Evolutionary conservation across 1,140 invertebrate genomes (phyloP).

Genomic region (Halyomorpha halys): DNA sequence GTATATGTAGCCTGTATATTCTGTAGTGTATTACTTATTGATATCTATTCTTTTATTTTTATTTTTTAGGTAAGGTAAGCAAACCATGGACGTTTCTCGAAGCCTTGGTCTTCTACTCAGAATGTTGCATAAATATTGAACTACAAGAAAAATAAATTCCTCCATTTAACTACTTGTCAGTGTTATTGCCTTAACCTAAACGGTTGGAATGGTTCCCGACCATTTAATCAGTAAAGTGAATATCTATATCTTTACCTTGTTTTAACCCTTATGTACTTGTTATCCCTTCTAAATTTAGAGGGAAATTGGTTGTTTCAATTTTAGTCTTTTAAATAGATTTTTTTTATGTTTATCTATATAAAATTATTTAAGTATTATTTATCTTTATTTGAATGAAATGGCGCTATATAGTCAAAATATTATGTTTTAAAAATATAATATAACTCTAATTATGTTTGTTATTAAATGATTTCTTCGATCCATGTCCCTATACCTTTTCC

Average conservation of each 20-base stretch:
- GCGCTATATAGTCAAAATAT: slow-evolving; percentile 4
- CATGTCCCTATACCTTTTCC: too few species aligned
- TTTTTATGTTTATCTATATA: slow-evolving; percentile 6
- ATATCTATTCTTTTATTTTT: neutral
- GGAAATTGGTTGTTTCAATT: slow-evolving; percentile 15
- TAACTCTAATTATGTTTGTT: slow-evolving; percentile 9
- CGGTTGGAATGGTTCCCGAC: slow-evolving; percentile 12
- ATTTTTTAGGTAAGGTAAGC: slow-evolving; percentile 6
- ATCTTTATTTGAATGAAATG: slow-evolving; percentile 7
- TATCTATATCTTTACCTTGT: neutral
- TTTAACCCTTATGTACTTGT: neutral
- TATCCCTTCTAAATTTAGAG: slow-evolving; percentile 8
- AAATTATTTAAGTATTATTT: neutral
- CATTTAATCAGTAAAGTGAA: neutral
- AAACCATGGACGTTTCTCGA: slow-evolving; percentile 11
- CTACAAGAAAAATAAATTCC: slow-evolving; percentile 2
- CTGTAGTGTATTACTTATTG: too few species aligned
- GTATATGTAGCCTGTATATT: too few species aligned
- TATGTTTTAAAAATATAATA: slow-evolving; percentile 7
- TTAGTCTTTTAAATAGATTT: slow-evolving; percentile 6
- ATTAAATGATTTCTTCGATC: too few species aligned
- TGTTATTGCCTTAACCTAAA: slow-evolving; percentile 1
- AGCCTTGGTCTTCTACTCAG: slow-evolving; percentile 7
- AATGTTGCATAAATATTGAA: slow-evolving; percentile 7
- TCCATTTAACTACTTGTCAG: slow-evolving; percentile 1